Conservation (phyloP, 2,797 vertebrate genomes). For the Smutsia gigantea region DNA sequence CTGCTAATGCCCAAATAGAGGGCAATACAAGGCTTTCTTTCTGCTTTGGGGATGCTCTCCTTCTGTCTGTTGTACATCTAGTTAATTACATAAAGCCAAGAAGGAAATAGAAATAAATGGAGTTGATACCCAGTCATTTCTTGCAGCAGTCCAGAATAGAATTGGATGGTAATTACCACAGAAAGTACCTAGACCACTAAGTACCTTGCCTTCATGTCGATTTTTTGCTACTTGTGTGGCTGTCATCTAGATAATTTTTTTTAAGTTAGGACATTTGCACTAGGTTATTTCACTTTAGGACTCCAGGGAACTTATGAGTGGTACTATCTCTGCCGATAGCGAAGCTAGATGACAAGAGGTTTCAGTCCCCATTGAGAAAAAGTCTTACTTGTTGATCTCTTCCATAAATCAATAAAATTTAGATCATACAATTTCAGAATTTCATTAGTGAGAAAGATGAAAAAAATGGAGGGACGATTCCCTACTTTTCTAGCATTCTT, state of each 20-base stretch:
- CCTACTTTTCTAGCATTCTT: background rate
- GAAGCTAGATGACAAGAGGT: slow-evolving; percentile 13
- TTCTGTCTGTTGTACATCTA: background rate
- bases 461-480: background rate
- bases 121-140: background rate
- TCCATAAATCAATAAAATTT: slow-evolving; percentile 9
- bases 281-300: background rate
- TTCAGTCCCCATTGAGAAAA: background rate
- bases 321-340: background rate
- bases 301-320: background rate
- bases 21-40: background rate
- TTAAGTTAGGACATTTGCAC: background rate
- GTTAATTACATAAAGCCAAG: background rate
- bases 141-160: background rate
- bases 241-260: background rate
- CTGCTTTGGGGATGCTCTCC: background rate
- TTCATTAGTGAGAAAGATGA: background rate
- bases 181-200: background rate
- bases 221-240: background rate
- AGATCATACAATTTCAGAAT: background rate
- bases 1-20: background rate
- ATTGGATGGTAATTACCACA: background rate
- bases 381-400: background rate
- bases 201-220: background rate
- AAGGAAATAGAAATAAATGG: background rate